A percentile compares a stretch with the other conserved stretches of the same genome.
Evolutionary conservation across 2,797 vertebrate species (phyloP).

Genomic region (Pelodytes ibericus): DNA sequence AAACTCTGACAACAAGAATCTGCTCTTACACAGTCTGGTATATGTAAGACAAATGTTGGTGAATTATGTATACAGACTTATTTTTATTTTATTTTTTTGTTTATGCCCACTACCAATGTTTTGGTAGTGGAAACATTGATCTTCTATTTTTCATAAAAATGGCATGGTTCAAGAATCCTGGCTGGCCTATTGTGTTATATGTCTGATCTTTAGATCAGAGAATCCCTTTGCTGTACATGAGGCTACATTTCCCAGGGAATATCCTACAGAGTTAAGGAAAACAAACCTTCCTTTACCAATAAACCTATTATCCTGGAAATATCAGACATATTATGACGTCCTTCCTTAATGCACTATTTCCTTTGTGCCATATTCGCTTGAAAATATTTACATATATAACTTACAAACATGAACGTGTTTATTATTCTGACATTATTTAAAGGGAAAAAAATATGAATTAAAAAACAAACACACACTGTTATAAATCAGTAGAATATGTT

Average conservation of each 20-base stretch:
- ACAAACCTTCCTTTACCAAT: slow-evolving; percentile 9
- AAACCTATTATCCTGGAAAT: slow-evolving; percentile 13
- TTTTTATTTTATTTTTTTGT: too few relatives aligned
- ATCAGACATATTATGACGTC: slow-evolving; percentile 7
- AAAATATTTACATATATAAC: slow-evolving; percentile 7
- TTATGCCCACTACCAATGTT: too few relatives aligned
- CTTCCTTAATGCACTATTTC: slow-evolving; percentile 6
- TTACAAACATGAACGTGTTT: background rate
- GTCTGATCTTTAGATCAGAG: background rate
- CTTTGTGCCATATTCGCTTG: background rate
- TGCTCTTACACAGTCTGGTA: too few relatives aligned
- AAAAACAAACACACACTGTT: background rate
- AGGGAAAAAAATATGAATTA: background rate
- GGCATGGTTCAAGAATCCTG: background rate
- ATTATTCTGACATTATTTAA: background rate
- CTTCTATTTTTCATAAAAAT: background rate
- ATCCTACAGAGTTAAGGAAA: slow-evolving; percentile 9
- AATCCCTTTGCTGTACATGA: background rate
- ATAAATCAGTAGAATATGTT: background rate
- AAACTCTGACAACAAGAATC: too few relatives aligned
- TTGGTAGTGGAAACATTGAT: background rate
- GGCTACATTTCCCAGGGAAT: slow-evolving; percentile 4
- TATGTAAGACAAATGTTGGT: background rate
- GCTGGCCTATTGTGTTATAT: background rate
- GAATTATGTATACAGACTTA: background rate